These are phyloP conservation scores for Rhamnusium bicolor DNA, from an alignment of 2,888 invertebrate species.

Conservation along the genomic window DNA sequence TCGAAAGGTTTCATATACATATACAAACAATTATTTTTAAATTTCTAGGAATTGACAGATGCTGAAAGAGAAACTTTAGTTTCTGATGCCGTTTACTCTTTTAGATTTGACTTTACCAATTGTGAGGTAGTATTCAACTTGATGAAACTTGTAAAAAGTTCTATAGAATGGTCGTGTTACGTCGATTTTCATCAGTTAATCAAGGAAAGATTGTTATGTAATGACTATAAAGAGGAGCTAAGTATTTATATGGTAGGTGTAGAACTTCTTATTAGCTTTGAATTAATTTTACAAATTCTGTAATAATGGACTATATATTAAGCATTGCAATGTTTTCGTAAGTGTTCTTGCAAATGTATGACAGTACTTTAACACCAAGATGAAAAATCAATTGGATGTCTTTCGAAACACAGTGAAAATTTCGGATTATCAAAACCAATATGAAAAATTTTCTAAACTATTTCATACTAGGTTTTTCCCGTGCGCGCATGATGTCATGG, in stretches of 20 bases:
- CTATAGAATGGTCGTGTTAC: slow-evolving; percentile 34
- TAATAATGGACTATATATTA: too few species aligned
- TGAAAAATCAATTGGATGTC: too few species aligned
- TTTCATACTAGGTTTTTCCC: too few species aligned
- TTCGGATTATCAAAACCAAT: too few species aligned
- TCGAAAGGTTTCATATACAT: not conserved
- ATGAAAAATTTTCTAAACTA: too few species aligned
- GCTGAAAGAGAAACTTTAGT: slow-evolving; percentile 35
- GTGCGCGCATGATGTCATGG: too few species aligned
- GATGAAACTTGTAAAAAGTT: slow-evolving; percentile 28
- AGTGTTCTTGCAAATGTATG: too few species aligned
- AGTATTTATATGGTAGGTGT: slow-evolving; percentile 11
- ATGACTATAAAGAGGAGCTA: slow-evolving; percentile 1
- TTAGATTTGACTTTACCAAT: slow-evolving; percentile 35
- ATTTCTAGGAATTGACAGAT: slow-evolving; percentile 41
- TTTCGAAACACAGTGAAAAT: too few species aligned
- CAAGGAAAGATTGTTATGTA: not conserved
- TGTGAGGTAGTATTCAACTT: slow-evolving; percentile 44
- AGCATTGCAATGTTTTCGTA: too few species aligned
- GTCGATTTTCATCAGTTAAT: slow-evolving; percentile 14
- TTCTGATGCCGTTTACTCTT: slow-evolving; percentile 44
- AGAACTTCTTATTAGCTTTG: not conserved
- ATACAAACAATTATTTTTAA: not conserved
- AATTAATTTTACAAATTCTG: too few species aligned
- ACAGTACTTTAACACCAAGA: too few species aligned